phyloP scores from a whole-genome alignment of 2,113 vertebrate species.

The Candoia aspera region DNA sequence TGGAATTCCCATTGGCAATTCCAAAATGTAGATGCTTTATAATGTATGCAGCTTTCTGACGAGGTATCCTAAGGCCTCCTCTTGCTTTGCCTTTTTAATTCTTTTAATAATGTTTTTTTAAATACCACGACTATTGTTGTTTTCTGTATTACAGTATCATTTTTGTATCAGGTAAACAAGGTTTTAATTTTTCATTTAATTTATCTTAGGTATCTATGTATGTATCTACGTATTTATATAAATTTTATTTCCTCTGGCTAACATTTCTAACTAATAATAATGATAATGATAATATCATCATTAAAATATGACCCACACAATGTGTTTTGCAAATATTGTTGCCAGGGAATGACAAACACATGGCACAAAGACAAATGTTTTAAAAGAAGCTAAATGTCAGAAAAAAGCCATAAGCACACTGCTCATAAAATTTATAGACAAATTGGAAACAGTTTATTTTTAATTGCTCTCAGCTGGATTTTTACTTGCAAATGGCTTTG shows the following conservation, averaged over 20 bases:
- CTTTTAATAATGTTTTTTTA: not conserved
- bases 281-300: not conserved
- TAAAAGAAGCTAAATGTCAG: not conserved
- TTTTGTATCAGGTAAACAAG: not conserved
- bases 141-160: not conserved
- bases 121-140: not conserved
- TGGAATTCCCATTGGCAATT: not conserved
- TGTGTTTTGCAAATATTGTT: not conserved
- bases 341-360: not conserved
- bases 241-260: not conserved
- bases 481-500: not conserved
- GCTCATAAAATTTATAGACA: not conserved
- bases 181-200: not conserved
- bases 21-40: not conserved
- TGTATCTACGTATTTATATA: not conserved
- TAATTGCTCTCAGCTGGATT: slow-evolving; percentile 9
- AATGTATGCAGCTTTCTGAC: not conserved
- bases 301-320: not conserved
- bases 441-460: not conserved
- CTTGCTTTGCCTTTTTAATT: not conserved
- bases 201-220: not conserved
- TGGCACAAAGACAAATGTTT: not conserved
- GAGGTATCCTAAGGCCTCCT: not conserved
- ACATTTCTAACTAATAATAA: not conserved
- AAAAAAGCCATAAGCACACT: not conserved